A percentile compares a stretch with the other conserved stretches of the same genome.
Conservation (phyloP, 2,113 vertebrate genomes). For the Pteropus alecto region DNA sequence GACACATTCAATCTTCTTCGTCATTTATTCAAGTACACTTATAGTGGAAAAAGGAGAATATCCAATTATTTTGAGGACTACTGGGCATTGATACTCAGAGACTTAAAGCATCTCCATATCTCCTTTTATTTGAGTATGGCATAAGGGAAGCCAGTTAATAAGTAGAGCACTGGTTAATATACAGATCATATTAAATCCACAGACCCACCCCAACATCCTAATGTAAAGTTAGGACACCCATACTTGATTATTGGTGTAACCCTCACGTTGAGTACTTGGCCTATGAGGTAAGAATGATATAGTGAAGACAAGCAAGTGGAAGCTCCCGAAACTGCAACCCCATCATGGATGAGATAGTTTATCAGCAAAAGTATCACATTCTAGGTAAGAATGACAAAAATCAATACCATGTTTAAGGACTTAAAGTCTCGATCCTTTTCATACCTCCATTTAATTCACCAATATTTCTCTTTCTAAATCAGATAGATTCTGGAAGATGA, state of each 20-base stretch:
- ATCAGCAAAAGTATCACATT: neutral
- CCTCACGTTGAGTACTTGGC: neutral
- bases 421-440: neutral
- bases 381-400: neutral
- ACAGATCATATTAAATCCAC: neutral
- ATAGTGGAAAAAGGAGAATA: neutral
- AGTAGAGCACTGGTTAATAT: neutral
- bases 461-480: neutral
- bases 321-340: neutral
- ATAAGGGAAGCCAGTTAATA: neutral
- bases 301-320: neutral
- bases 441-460: neutral
- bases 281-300: neutral
- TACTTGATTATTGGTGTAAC: neutral
- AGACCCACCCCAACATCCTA: neutral
- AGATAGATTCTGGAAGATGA: neutral
- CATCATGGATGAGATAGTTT: neutral
- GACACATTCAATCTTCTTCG: neutral
- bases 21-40: neutral
- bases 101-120: neutral
- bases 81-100: neutral
- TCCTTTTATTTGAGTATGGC: neutral
- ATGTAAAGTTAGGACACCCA: neutral
- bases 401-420: neutral
- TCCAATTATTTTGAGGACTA: neutral